Conservation (phyloP, 2,888 invertebrate species). For the Norana najaformis region DNA sequence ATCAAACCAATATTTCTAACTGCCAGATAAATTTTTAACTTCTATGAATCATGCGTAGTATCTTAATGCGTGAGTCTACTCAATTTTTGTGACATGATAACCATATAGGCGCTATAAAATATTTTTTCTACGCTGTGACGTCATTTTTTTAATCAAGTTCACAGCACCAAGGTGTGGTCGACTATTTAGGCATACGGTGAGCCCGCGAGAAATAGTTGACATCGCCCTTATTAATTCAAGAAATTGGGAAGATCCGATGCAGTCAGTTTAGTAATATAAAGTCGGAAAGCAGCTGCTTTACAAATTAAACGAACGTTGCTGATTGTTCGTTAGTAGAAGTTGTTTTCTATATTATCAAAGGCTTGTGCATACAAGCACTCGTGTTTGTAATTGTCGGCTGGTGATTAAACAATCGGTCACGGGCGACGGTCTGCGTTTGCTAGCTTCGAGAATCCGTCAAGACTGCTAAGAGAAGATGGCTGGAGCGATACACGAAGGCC, state of each 20-base stretch:
- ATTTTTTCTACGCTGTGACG: background rate
- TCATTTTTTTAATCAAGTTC: background rate
- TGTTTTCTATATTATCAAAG: background rate
- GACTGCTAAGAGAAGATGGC: constrained; percentile 27
- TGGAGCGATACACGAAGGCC: constrained; percentile 56
- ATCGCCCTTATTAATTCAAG: background rate
- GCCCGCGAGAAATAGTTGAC: background rate
- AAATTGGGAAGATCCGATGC: background rate
- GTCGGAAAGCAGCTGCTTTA: background rate
- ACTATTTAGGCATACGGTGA: background rate
- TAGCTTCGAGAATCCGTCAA: background rate
- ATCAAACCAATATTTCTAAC: no score
- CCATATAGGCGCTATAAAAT: background rate
- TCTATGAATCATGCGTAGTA: no score
- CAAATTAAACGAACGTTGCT: background rate
- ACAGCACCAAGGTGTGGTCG: background rate
- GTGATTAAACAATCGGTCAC: background rate
- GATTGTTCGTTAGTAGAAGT: background rate
- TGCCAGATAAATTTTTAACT: no score
- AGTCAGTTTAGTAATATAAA: background rate
- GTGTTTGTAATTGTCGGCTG: background rate
- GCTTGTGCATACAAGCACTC: background rate
- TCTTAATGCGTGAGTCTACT: no score
- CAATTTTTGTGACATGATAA: no score
- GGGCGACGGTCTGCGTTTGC: background rate